Conservation (phyloP, 2,888 invertebrate genomes). For the Dicycla oo region DNA sequence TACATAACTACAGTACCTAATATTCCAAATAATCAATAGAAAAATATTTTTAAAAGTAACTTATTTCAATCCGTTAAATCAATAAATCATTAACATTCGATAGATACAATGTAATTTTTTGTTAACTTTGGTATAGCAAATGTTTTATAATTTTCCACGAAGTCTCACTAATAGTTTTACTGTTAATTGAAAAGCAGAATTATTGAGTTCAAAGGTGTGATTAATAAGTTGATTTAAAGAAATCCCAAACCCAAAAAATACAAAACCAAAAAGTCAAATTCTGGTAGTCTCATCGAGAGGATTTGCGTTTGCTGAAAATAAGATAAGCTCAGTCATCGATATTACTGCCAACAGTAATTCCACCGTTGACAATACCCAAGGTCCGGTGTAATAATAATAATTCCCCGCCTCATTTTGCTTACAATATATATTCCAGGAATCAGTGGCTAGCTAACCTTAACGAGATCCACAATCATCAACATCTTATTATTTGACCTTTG, state of each 20-base stretch:
- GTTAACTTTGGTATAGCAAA: too few relatives aligned
- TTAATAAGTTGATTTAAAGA: background rate
- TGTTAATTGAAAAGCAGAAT: background rate
- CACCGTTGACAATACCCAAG: background rate
- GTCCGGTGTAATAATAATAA: background rate
- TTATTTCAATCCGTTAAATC: conserved; percentile 10
- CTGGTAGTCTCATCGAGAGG: background rate
- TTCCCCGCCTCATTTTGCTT: background rate
- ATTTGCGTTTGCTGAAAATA: background rate
- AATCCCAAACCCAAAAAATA: background rate
- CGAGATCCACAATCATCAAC: conserved; percentile 19
- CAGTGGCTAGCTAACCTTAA: conserved; percentile 16
- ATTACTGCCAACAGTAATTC: background rate
- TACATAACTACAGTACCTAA: background rate
- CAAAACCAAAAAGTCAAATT: background rate
- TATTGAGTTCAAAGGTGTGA: background rate
- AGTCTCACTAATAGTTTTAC: background rate
- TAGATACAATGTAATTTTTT: background rate
- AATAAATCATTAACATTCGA: conserved; percentile 17
- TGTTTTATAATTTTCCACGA: background rate
- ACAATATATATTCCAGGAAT: background rate
- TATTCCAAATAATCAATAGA: background rate
- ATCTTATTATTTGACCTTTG: conserved; percentile 39
- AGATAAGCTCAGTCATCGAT: background rate
- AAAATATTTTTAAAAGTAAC: conserved; percentile 1